These are phyloP conservation scores for Apis cerana DNA, from an alignment of 1,140 invertebrate genomes.

Conservation along the genomic window DNA sequence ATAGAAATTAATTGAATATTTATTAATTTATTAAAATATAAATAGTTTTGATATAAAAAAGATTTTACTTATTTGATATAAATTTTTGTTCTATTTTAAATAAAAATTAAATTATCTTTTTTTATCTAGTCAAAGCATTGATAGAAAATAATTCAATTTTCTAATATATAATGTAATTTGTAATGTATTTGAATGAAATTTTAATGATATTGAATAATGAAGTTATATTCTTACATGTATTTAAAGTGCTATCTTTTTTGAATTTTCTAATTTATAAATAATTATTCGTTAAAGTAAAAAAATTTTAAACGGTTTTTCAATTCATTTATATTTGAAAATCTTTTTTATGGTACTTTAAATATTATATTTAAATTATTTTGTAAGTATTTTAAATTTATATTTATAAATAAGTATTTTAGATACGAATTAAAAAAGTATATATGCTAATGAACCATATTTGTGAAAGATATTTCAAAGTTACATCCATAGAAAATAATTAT, in stretches of 20 bases:
- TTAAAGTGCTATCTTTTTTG: neutral
- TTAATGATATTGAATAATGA: neutral
- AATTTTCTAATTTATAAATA: neutral
- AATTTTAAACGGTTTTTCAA: neutral
- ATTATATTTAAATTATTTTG: neutral
- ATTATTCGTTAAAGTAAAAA: neutral
- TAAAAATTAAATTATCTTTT: neutral
- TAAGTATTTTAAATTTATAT: neutral
- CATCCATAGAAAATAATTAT: conserved; percentile 6
- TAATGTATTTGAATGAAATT: no score
- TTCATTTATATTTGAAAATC: neutral
- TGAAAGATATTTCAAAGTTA: neutral
- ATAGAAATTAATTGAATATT: neutral
- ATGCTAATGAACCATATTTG: neutral
- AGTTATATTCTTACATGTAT: neutral
- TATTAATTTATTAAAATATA: neutral
- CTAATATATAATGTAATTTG: no score
- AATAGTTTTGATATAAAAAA: neutral
- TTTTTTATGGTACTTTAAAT: conserved; percentile 6
- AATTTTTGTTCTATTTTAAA: neutral
- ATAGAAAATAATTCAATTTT: no score
- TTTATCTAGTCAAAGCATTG: conserved; percentile 20
- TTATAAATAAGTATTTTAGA: neutral
- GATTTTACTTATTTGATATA: no score
- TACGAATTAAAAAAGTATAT: neutral